These are phyloP conservation scores for Variabilichromis moorii DNA, from an alignment of 2,113 vertebrate genomes.

Conservation along the genomic window DNA sequence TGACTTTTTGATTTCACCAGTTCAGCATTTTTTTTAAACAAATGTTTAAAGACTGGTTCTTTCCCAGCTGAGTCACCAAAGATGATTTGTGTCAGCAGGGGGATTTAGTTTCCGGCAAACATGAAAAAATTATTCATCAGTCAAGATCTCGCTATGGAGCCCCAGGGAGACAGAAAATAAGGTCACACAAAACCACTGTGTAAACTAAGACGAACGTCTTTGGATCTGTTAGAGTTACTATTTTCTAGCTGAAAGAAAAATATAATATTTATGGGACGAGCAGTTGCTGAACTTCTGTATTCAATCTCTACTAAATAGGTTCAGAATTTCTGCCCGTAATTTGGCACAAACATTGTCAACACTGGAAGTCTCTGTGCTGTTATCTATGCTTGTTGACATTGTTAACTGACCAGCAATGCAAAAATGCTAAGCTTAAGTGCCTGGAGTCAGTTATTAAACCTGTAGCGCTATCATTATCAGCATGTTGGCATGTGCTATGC, in stretches of 20 bases:
- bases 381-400: neutral
- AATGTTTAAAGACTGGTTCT: neutral
- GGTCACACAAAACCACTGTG: neutral
- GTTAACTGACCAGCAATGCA: neutral
- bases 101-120: slow-evolving; percentile 4
- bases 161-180: neutral
- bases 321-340: neutral
- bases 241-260: neutral
- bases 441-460: neutral
- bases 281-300: neutral
- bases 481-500: neutral
- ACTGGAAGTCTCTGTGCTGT: neutral
- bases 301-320: neutral
- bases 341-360: neutral
- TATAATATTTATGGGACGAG: neutral
- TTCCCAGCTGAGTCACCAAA: slow-evolving; percentile 17
- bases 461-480: neutral
- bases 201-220: neutral
- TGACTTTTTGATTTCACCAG: neutral
- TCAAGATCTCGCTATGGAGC: neutral
- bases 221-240: neutral
- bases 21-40: neutral
- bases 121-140: slow-evolving; percentile 5
- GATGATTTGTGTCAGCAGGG: neutral
- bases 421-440: neutral